Conservation (phyloP, 2,888 invertebrate genomes). For the Meteorus colon region DNA sequence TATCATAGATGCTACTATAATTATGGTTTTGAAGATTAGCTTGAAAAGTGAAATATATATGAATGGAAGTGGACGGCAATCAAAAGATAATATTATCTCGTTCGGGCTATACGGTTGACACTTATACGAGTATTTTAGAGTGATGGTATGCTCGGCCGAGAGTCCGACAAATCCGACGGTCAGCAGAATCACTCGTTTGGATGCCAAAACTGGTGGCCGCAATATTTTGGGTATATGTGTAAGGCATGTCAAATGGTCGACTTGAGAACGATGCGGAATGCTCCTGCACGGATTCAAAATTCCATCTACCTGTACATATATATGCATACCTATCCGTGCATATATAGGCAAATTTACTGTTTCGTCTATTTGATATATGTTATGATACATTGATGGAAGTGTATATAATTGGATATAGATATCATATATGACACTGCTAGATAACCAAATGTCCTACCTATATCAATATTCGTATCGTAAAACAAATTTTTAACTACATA, state of each 20-base stretch:
- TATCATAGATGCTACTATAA: too few relatives aligned
- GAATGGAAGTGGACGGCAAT: too few relatives aligned
- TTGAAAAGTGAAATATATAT: too few relatives aligned
- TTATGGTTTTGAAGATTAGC: too few relatives aligned
- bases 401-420: too few relatives aligned
- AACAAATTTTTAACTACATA: neutral
- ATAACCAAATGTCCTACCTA: too few relatives aligned
- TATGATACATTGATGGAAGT: neutral
- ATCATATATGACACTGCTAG: too few relatives aligned
- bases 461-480: neutral
- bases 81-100: too few relatives aligned
- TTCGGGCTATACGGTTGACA: neutral
- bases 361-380: neutral
- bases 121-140: neutral
- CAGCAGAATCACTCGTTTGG: slow-evolving; percentile 67
- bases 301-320: slow-evolving; percentile 58
- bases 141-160: slow-evolving; percentile 47
- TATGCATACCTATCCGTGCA: slow-evolving; percentile 55
- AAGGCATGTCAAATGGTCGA: slow-evolving; percentile 61
- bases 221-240: slow-evolving; percentile 53
- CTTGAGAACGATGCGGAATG: slow-evolving; percentile 67
- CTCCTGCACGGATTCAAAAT: slow-evolving; percentile 70
- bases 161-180: slow-evolving; percentile 58
- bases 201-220: slow-evolving; percentile 61
- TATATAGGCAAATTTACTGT: neutral